A percentile compares a stretch with the other conserved stretches of the same genome.
Conservation (phyloP, 2,888 invertebrate genomes). For the Eilema sororculum region DNA sequence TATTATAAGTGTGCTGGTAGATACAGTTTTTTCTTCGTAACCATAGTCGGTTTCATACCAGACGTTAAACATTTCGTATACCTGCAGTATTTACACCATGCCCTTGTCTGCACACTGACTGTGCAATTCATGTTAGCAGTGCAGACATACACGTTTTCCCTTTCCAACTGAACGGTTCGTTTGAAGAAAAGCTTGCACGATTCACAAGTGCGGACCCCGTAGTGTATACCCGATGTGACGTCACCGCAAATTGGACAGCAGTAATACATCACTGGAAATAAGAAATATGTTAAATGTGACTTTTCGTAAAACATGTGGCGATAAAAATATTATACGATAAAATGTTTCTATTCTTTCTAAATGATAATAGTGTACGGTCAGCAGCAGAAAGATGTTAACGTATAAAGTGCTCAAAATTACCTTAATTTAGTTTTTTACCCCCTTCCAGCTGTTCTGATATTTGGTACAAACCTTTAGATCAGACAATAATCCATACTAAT, state of each 20-base stretch:
- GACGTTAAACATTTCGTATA: constrained; percentile 58
- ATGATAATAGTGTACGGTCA: no score
- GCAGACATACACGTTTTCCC: constrained; percentile 60
- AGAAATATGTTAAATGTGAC: constrained; percentile 10
- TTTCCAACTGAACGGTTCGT: constrained; percentile 59
- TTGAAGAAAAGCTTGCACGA: constrained; percentile 74
- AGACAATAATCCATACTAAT: no score
- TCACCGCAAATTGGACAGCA: constrained; percentile 66
- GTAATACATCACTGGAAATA: constrained; percentile 33
- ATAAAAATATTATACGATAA: no score
- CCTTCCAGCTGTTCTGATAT: no score
- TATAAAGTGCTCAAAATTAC: no score
- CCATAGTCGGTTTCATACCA: constrained; percentile 62
- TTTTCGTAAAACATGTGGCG: neutral
- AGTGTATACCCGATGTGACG: constrained; percentile 60
- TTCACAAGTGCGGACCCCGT: constrained; percentile 67
- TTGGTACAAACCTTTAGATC: no score
- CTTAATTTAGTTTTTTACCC: no score
- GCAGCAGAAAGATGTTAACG: no score
- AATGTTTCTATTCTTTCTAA: no score
- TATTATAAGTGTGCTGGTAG: neutral
- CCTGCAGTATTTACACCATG: constrained; percentile 59
- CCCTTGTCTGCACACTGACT: constrained; percentile 56
- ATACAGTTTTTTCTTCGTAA: constrained; percentile 36
- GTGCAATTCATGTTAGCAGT: constrained; percentile 40